These are phyloP conservation scores for Dromiciops gliroides DNA, from an alignment of 2,113 vertebrate species.

Conservation along the genomic window DNA sequence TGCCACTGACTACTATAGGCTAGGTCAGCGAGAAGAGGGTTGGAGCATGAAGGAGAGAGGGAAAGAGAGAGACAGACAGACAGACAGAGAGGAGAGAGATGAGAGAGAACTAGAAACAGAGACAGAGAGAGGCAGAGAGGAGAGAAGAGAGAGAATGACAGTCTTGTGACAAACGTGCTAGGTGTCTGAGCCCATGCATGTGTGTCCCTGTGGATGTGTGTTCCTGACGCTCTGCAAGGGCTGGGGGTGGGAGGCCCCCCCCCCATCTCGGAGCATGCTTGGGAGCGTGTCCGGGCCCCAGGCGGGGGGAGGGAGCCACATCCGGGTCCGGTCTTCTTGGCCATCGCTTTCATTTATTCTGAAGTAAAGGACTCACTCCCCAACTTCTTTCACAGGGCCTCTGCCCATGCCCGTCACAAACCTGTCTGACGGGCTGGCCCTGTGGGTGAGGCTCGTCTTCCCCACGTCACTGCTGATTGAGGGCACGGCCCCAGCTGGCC, in stretches of 20 bases:
- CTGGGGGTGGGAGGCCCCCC: no score
- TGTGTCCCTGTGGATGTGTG: neutral
- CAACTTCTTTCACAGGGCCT: neutral
- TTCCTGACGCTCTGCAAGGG: neutral
- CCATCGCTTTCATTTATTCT: neutral
- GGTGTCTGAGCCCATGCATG: neutral
- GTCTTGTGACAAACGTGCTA: no score
- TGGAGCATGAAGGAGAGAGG: no score
- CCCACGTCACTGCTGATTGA: neutral
- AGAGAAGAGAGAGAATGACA: no score
- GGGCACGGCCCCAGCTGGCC: neutral
- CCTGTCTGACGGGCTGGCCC: neutral
- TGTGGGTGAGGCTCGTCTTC: neutral
- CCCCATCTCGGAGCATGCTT: neutral
- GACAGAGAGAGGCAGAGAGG: no score
- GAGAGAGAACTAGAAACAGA: no score
- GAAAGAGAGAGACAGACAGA: neutral
- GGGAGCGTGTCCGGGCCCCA: no score
- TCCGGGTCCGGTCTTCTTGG: neutral
- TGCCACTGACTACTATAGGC: no score
- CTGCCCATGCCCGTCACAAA: neutral
- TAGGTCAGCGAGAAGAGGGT: neutral
- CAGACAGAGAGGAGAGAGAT: no score
- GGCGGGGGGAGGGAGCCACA: neutral
- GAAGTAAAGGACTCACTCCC: no score